phyloP scores from a whole-genome alignment of 1,140 invertebrate genomes.

The Halictus rubicundus region DNA sequence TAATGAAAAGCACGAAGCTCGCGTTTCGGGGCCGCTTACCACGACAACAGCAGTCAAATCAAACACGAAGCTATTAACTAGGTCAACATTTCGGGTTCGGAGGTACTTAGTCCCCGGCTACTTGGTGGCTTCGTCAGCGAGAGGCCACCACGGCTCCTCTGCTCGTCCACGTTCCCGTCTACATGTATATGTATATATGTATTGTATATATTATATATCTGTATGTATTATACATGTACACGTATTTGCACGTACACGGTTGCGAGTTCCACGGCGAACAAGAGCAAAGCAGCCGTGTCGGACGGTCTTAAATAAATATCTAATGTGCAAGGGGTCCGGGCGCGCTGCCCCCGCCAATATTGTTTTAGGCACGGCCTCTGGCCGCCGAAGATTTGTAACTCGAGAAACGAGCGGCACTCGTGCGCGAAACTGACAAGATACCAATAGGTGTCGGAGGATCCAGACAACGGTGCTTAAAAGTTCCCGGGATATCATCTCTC shows the following conservation, averaged over 20 bases:
- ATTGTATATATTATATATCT: too few species aligned
- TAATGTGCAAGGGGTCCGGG: conserved; percentile 54
- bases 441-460: conserved; percentile 51
- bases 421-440: conserved; percentile 30
- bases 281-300: conserved; percentile 63
- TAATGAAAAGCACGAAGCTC: conserved; percentile 45
- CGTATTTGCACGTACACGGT: conserved; percentile 2
- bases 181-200: conserved; percentile 4
- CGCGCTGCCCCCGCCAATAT: conserved; percentile 62
- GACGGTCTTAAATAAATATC: conserved; percentile 72
- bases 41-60: conserved; percentile 76
- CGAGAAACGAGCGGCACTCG: conserved; percentile 67
- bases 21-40: conserved; percentile 65
- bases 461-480: conserved; percentile 27
- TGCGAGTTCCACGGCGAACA: conserved; percentile 54
- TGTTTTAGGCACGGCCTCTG: conserved; percentile 69
- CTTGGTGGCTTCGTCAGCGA: conserved; percentile 53
- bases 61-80: conserved; percentile 76
- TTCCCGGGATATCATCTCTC: conserved; percentile 31
- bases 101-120: conserved; percentile 67
- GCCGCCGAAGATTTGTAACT: conserved; percentile 64
- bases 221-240: too few species aligned
- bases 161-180: background rate
- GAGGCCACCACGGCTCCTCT: background rate
- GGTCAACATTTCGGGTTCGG: conserved; percentile 70